Base-by-base conservation (phyloP, 2,888 invertebrate species). In the Mechanitis messenoides region DNA sequence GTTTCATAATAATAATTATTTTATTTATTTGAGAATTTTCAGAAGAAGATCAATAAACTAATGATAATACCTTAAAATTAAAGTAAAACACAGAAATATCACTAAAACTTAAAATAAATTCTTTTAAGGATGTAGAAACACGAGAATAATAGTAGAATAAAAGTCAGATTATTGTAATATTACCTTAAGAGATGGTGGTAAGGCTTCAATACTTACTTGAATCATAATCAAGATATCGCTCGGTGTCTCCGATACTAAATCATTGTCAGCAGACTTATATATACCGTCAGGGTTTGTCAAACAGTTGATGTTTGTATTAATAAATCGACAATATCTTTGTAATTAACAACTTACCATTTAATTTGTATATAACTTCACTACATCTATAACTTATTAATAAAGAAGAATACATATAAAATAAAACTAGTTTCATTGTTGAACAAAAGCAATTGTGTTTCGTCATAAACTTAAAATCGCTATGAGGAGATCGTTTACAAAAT, bases 221-320 rank as follows among this genome's bases (percentile, higher is more conserved):
- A 87, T 83, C 69, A 81, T 76, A 0, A 60, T 61, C 78, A 86
- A 77, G 6, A 87, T 78, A 0, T 75, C 72, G 0, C 74, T 72
- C 3, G 69, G 65, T 12, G 38, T 63, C 0, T 76, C 74, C 0
- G 75, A 62, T 33, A 71, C 71, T 3, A 87, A 71, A 3, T 76
- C 72, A 0, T 80, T 73, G 58, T 84, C 81, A 1, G 78, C 68
- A 3, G 84, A 53, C 66, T 87, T 87, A 72, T 83, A 87, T 0
- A 71, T 71, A 0, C 80, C 84, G 0, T 75, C 79, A 0, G 75
- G 68, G 61, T 79, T 74, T 55, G 67, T 58, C 55, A 85, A 69
- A 38, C 87, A 87, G 0, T 72, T 20, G 20, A 20, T 20, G 20
- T 20, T 20, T 20, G 20, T 20, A 20, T 20, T 20, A 20, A 20